A percentile compares a stretch with the other conserved stretches of the same genome.
Evolutionary conservation across 2,888 invertebrate species (phyloP).

Genomic region (Parascotia fuliginaria): DNA sequence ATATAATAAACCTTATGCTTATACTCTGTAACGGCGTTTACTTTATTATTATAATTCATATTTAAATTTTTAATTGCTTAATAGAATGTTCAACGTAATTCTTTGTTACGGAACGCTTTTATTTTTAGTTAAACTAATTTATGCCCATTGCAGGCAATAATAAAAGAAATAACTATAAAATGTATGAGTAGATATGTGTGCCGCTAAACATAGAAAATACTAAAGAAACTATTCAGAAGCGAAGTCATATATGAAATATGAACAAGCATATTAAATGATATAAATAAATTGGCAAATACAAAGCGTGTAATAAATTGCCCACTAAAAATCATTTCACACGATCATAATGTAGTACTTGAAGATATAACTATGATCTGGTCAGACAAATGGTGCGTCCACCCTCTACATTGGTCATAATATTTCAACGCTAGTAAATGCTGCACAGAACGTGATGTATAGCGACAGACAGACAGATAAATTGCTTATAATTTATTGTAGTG

Average conservation of each 20-base stretch:
- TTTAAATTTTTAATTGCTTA: constrained; percentile 18
- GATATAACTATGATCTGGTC: constrained; percentile 43
- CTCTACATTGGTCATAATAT: constrained; percentile 72
- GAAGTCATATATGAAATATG: constrained; percentile 3
- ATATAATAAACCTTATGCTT: constrained; percentile 27
- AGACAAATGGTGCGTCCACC: constrained; percentile 60
- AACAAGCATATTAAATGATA: background rate
- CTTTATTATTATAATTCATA: constrained; percentile 21
- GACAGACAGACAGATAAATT: constrained; percentile 84
- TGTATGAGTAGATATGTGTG: too few relatives aligned
- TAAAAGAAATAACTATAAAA: too few relatives aligned
- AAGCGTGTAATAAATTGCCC: constrained; percentile 9
- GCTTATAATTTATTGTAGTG: constrained; percentile 82
- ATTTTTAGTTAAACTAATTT: constrained; percentile 4
- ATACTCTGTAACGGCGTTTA: constrained; percentile 30
- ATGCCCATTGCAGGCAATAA: background rate
- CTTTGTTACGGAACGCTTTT: constrained; percentile 17
- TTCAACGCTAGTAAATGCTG: constrained; percentile 75
- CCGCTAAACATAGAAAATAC: too few relatives aligned
- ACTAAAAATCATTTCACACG: constrained; percentile 25
- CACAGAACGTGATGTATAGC: constrained; percentile 75
- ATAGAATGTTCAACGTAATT: constrained; percentile 18
- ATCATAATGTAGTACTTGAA: constrained; percentile 26
- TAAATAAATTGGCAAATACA: constrained; percentile 12
- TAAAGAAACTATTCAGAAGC: too few relatives aligned